Evolutionary conservation across 2,888 invertebrate species (phyloP).

Genomic region (Arctia plantaginis): DNA sequence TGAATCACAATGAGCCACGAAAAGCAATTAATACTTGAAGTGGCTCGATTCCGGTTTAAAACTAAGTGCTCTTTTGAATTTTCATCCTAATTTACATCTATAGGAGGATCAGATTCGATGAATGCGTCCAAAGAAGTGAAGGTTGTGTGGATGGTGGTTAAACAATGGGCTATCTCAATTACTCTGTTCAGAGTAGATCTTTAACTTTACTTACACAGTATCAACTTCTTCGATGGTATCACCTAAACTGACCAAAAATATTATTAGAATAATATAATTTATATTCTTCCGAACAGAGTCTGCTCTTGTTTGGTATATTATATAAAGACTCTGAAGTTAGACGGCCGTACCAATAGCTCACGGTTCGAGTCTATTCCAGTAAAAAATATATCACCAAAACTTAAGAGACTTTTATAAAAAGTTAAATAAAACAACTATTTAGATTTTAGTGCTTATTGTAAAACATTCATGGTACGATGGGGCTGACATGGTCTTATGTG

Average conservation of each 20-base stretch:
- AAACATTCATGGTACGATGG: too few species aligned
- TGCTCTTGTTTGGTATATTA: not conserved
- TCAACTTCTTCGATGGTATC: slow-evolving; percentile 9
- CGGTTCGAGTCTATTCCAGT: not conserved
- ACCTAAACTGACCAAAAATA: not conserved
- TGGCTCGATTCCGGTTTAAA: slow-evolving; percentile 81
- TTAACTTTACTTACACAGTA: slow-evolving; percentile 21
- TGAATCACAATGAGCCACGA: slow-evolving; percentile 84
- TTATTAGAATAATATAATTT: not conserved
- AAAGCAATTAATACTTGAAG: slow-evolving; percentile 86
- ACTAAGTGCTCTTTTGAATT: slow-evolving; percentile 84
- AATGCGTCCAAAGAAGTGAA: slow-evolving; percentile 41
- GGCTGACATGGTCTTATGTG: too few species aligned
- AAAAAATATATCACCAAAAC: not conserved
- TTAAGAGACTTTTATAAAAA: not conserved
- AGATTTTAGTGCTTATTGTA: too few species aligned
- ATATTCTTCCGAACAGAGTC: not conserved
- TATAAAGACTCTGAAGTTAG: not conserved
- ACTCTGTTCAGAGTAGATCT: slow-evolving; percentile 23
- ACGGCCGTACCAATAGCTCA: not conserved
- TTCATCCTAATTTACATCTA: slow-evolving; percentile 76
- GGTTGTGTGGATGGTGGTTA: slow-evolving; percentile 37
- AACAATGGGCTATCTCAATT: slow-evolving; percentile 38
- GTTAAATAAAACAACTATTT: too few species aligned
- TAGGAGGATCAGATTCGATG: slow-evolving; percentile 59